A percentile compares a stretch with the other conserved stretches of the same genome.
Evolutionary conservation across 2,113 vertebrate species (phyloP).

Genomic region (Podiceps cristatus): DNA sequence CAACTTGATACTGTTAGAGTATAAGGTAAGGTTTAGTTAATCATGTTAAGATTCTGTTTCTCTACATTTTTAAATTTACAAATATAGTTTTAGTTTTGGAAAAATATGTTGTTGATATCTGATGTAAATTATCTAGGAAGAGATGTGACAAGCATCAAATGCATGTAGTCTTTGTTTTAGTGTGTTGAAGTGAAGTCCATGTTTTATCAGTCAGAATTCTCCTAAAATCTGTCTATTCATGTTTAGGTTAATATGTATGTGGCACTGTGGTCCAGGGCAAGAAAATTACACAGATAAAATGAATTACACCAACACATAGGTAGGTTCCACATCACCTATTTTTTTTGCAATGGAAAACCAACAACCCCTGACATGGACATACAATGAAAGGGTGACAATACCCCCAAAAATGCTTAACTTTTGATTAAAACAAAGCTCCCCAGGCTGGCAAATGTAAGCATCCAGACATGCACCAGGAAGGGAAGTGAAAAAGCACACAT

Average conservation of each 20-base stretch:
- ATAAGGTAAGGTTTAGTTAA: neutral
- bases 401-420: neutral
- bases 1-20: neutral
- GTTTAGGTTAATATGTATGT: neutral
- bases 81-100: neutral
- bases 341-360: neutral
- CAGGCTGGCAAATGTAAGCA: neutral
- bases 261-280: neutral
- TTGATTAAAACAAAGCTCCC: neutral
- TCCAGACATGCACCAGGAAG: neutral
- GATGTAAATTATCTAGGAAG: neutral
- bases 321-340: neutral
- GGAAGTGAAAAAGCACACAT: neutral
- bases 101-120: neutral
- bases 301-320: neutral
- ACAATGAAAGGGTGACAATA: neutral
- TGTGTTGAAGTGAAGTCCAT: neutral
- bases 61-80: neutral
- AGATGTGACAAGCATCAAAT: neutral
- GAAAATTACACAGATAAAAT: neutral
- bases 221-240: neutral
- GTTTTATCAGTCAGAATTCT: neutral
- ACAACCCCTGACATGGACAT: neutral
- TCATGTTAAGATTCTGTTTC: neutral
- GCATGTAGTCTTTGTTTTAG: neutral